phyloP scores from a whole-genome alignment of 1,140 invertebrate species.

The Drosophila sp. region DNA sequence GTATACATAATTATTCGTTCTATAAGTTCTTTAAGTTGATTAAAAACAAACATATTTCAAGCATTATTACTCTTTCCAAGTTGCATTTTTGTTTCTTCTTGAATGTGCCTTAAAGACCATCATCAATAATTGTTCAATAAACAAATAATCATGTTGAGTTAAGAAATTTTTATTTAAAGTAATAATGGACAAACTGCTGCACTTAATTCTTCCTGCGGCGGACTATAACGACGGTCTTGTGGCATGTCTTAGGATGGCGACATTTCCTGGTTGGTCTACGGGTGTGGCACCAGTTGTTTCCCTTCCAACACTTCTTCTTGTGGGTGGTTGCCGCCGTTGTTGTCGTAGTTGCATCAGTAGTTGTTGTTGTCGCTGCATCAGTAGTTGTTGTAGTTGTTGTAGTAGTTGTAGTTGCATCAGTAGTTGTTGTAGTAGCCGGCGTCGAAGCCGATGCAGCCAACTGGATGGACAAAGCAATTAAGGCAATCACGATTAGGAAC shows the following conservation, averaged over 20 bases:
- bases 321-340: background rate
- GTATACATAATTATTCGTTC: slow-evolving; percentile 28
- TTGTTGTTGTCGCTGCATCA: background rate
- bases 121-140: slow-evolving; percentile 7
- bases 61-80: background rate
- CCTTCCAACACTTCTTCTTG: background rate
- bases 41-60: slow-evolving; percentile 33
- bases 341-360: slow-evolving; percentile 1
- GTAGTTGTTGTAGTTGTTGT: slow-evolving; percentile 8
- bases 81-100: slow-evolving; percentile 6
- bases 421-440: background rate
- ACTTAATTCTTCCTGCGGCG: background rate
- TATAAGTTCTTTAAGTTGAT: slow-evolving; percentile 38
- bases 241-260: background rate
- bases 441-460: background rate
- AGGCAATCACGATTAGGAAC: background rate
- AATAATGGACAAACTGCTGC: background rate
- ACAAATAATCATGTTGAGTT: slow-evolving; percentile 9
- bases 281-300: slow-evolving; percentile 10
- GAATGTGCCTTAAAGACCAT: slow-evolving; percentile 16
- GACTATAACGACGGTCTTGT: slow-evolving; percentile 2
- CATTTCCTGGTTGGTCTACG: background rate
- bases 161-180: background rate
- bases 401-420: background rate
- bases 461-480: slow-evolving; percentile 2